Percentiles rank a stretch among this genome's conserved stretches.
phyloP scores from a whole-genome alignment of 2,113 vertebrate species.

The Poeciliopsis retropinna region DNA sequence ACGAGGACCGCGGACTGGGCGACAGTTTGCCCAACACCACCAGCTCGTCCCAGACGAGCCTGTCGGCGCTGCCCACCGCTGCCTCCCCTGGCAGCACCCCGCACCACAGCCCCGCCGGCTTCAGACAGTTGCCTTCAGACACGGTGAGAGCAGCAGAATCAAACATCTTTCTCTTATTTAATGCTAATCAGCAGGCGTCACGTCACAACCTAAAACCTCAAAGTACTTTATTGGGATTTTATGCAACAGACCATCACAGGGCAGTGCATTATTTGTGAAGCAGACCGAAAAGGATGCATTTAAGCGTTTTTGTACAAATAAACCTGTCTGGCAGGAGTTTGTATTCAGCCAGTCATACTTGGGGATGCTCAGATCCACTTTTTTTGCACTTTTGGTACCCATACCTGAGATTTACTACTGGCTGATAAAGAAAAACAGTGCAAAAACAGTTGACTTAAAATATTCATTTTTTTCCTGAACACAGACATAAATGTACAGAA shows the following conservation, averaged over 20 bases:
- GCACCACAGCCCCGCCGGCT: slow-evolving; percentile 64
- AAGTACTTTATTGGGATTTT: too few species aligned
- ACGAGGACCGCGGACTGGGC: slow-evolving; percentile 81
- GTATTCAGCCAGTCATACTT: neutral
- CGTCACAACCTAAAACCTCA: too few species aligned
- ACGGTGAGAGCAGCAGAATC: slow-evolving; percentile 48
- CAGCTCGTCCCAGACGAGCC: slow-evolving; percentile 82
- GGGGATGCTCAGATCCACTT: too few species aligned
- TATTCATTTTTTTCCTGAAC: too few species aligned
- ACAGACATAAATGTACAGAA: too few species aligned
- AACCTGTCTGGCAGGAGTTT: too few species aligned
- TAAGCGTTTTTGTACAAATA: neutral
- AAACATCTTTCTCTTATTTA: neutral
- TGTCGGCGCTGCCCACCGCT: slow-evolving; percentile 72
- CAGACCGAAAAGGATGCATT: neutral
- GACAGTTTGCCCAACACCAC: slow-evolving; percentile 85
- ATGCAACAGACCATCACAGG: too few species aligned
- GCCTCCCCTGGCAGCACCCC: slow-evolving; percentile 63
- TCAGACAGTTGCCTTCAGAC: slow-evolving; percentile 42
- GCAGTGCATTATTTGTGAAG: neutral
- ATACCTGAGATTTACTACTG: too few species aligned
- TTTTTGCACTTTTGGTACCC: too few species aligned
- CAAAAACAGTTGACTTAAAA: too few species aligned
- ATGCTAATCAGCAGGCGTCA: too few species aligned
- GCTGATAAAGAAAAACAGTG: too few species aligned